Evolutionary conservation across 1,140 invertebrate species (phyloP).

Genomic region (Drosophila triauraria): DNA sequence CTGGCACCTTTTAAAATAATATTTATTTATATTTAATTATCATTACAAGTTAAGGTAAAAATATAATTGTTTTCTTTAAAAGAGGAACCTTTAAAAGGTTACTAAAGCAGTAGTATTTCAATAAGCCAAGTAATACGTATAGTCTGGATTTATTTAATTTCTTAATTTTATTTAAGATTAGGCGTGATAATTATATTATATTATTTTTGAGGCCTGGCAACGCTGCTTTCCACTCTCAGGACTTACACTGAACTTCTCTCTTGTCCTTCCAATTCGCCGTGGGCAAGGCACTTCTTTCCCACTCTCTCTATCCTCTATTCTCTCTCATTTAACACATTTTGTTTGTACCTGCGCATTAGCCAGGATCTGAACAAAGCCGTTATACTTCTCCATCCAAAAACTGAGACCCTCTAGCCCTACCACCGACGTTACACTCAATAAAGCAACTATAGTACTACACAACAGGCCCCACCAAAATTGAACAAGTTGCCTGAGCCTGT

Average conservation of each 20-base stretch:
- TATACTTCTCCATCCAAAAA: slow-evolving; percentile 4
- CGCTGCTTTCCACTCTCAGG: slow-evolving; percentile 3
- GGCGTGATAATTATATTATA: neutral
- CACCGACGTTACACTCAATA: slow-evolving; percentile 15
- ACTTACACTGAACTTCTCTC: neutral
- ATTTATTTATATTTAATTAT: too few relatives aligned
- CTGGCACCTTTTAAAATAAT: too few relatives aligned
- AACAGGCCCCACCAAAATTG: slow-evolving; percentile 14
- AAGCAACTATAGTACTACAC: slow-evolving; percentile 36
- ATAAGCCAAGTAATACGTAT: neutral
- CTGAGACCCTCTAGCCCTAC: neutral
- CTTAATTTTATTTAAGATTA: neutral
- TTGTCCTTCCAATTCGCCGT: slow-evolving; percentile 33
- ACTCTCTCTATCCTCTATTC: slow-evolving; percentile 1
- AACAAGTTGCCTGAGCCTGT: slow-evolving; percentile 26
- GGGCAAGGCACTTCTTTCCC: neutral
- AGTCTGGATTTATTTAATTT: neutral
- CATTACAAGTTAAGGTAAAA: too few relatives aligned
- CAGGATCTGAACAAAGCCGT: slow-evolving; percentile 24
- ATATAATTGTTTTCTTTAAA: too few relatives aligned
- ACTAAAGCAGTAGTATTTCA: too few relatives aligned
- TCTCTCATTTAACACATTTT: slow-evolving; percentile 50
- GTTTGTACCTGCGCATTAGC: slow-evolving; percentile 77
- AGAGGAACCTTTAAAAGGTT: too few relatives aligned
- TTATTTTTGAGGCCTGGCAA: slow-evolving; percentile 8